A percentile compares a stretch with the other conserved stretches of the same genome.
These are phyloP conservation scores for Paraescarpia echinospica DNA, from an alignment of 1,140 invertebrate species.

Conservation along the genomic window DNA sequence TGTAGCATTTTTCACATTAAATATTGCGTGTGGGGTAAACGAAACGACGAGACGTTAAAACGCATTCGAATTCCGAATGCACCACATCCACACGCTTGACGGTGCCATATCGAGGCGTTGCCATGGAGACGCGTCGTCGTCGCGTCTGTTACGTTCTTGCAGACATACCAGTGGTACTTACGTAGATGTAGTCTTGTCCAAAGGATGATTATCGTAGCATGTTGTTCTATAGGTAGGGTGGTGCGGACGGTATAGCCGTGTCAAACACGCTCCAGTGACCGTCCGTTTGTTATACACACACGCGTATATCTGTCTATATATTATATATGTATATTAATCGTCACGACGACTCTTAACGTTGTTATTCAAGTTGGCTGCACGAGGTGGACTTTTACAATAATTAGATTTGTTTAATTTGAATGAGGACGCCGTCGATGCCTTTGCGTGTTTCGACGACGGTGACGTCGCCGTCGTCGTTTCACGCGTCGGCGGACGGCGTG, in stretches of 20 bases:
- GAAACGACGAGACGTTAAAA: neutral
- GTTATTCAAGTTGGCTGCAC: neutral
- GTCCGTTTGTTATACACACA: neutral
- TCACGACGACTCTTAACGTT: neutral
- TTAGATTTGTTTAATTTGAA: neutral
- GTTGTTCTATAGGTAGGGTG: neutral
- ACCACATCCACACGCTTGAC: neutral
- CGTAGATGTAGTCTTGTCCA: neutral
- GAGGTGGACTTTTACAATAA: neutral
- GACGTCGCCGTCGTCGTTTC: neutral
- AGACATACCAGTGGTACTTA: neutral
- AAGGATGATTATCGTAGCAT: neutral
- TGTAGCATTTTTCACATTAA: neutral
- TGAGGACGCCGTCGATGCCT: neutral
- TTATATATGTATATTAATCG: slow-evolving; percentile 7
- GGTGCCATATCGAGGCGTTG: neutral
- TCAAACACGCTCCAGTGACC: neutral
- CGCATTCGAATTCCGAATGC: neutral
- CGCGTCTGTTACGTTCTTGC: neutral
- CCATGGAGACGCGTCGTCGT: neutral
- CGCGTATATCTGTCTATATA: neutral
- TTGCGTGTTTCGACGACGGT: neutral
- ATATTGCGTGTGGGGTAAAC: neutral
- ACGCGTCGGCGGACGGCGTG: too few species aligned
- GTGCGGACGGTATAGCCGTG: neutral